Percentiles rank a stretch among this genome's conserved stretches.
These are phyloP conservation scores for Denticeps clupeoides DNA, from an alignment of 2,797 vertebrate genomes.

Conservation along the genomic window DNA sequence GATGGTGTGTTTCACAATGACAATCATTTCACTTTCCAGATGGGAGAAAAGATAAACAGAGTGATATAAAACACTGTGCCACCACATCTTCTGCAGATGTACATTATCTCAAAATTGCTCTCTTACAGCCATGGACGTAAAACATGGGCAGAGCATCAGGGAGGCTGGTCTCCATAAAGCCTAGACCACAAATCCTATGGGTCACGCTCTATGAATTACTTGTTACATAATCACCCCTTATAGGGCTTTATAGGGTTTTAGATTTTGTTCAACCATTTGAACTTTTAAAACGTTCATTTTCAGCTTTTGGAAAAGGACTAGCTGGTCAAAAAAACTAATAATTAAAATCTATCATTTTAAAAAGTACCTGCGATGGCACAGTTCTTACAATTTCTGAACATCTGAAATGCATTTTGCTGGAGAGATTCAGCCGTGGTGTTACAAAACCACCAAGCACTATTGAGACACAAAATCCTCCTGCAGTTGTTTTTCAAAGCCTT, in stretches of 20 bases:
- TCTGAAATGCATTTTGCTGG: background rate
- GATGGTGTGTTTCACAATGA: too few relatives aligned
- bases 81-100: too few relatives aligned
- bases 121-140: too few relatives aligned
- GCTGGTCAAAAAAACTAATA: too few relatives aligned
- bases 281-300: constrained; percentile 2
- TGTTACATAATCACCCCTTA: constrained; percentile 16
- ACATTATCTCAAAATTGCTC: too few relatives aligned
- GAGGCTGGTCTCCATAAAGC: constrained; percentile 12
- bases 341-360: too few relatives aligned
- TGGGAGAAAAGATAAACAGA: background rate
- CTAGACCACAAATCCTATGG: constrained; percentile 16
- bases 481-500: constrained; percentile 3
- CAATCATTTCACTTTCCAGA: too few relatives aligned
- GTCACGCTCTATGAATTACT: constrained; percentile 13
- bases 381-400: too few relatives aligned
- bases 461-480: background rate
- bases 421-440: constrained; percentile 2
- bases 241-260: constrained; percentile 8
- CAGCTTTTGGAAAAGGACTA: background rate
- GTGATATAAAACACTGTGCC: constrained; percentile 7
- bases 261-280: constrained; percentile 3
- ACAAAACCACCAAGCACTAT: background rate
- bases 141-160: too few relatives aligned
- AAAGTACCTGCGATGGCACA: too few relatives aligned